phyloP scores from a whole-genome alignment of 1,140 invertebrate species.

The Zaprionus africanus region DNA sequence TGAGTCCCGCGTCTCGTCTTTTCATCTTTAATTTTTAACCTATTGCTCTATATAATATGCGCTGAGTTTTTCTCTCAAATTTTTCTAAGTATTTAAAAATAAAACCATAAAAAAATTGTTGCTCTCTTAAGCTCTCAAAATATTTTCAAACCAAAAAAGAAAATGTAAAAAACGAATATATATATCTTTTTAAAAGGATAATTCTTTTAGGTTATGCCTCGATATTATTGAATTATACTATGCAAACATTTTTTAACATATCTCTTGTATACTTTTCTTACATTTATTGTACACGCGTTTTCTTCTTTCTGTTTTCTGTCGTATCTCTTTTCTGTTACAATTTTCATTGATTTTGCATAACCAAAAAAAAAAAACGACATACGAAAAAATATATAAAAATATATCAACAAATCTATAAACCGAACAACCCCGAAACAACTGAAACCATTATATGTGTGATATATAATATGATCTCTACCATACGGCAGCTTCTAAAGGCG shows the following conservation, averaged over 20 bases:
- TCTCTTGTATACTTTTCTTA: slow-evolving; percentile 67
- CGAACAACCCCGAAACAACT: background rate
- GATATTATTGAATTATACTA: slow-evolving; percentile 58
- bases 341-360: slow-evolving; percentile 63
- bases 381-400: background rate
- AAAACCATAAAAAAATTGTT: slow-evolving; percentile 31
- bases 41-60: slow-evolving; percentile 57
- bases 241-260: slow-evolving; percentile 61
- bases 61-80: slow-evolving; percentile 68
- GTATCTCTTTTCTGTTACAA: slow-evolving; percentile 63
- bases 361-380: slow-evolving; percentile 26
- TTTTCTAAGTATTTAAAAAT: slow-evolving; percentile 49
- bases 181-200: slow-evolving; percentile 13
- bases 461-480: slow-evolving; percentile 48
- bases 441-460: slow-evolving; percentile 29
- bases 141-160: slow-evolving; percentile 35
- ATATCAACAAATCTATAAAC: slow-evolving; percentile 17
- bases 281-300: slow-evolving; percentile 68
- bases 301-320: slow-evolving; percentile 64
- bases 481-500: slow-evolving; percentile 94
- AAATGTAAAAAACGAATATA: slow-evolving; percentile 20
- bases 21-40: slow-evolving; percentile 64
- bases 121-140: slow-evolving; percentile 52
- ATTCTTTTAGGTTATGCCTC: slow-evolving; percentile 68
- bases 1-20: slow-evolving; percentile 27